Conservation (phyloP, 2,113 vertebrate species). For the Telmatochromis sp. region DNA sequence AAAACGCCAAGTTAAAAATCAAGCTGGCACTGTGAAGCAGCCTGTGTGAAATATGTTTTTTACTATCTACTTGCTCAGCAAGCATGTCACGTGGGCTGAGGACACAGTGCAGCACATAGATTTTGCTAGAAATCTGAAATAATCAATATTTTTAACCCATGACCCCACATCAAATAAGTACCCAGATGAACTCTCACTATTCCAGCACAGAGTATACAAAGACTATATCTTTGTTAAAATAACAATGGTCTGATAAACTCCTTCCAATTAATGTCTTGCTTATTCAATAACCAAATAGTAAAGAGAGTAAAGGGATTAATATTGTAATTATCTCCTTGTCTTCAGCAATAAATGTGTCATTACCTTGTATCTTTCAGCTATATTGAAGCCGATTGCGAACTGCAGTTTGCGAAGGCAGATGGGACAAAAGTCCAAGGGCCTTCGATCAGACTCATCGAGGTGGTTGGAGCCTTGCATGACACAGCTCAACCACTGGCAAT, state of each 20-base stretch:
- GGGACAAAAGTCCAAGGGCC: slow-evolving; percentile 68
- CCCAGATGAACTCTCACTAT: not conserved
- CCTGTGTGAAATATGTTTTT: not conserved
- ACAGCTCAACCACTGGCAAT: slow-evolving; percentile 74
- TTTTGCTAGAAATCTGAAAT: not conserved
- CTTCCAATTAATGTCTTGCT: not conserved
- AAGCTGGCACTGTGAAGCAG: not conserved
- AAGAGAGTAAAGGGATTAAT: not conserved
- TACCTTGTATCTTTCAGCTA: slow-evolving; percentile 48
- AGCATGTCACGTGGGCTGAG: not conserved
- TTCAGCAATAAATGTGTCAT: not conserved
- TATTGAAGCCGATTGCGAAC: slow-evolving; percentile 48
- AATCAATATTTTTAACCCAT: not conserved
- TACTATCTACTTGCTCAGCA: not conserved
- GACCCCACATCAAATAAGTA: not conserved
- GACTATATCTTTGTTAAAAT: not conserved
- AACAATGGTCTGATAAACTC: not conserved
- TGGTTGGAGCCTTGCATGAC: slow-evolving; percentile 78
- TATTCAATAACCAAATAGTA: not conserved
- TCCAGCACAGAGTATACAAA: not conserved
- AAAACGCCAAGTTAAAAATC: not conserved
- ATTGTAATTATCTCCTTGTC: not conserved
- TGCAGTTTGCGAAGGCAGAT: slow-evolving; percentile 69
- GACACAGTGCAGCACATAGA: not conserved
- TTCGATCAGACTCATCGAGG: slow-evolving; percentile 65